A percentile compares a stretch with the other conserved stretches of the same genome.
Conservation (phyloP, 2,888 invertebrate genomes). For the Polyommatus icarus region DNA sequence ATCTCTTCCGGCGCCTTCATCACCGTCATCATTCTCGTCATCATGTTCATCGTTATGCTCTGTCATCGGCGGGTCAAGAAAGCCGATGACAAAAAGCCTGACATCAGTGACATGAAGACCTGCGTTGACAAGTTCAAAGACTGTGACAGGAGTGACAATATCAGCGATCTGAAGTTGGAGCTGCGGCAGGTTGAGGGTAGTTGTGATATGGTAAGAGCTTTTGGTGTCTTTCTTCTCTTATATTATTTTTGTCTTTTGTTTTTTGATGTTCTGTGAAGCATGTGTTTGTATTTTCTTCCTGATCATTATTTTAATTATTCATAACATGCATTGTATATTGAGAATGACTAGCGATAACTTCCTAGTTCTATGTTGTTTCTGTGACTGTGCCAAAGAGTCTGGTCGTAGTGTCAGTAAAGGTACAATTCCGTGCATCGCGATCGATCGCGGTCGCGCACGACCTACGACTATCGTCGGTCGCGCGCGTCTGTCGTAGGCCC, state of each 20-base stretch:
- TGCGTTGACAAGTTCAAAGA: slow-evolving; percentile 80
- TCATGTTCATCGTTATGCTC: slow-evolving; percentile 87
- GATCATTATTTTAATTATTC: no score
- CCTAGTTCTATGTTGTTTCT: no score
- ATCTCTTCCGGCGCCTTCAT: slow-evolving; percentile 87
- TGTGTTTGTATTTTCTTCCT: no score
- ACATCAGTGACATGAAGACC: slow-evolving; percentile 66
- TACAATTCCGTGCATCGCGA: no score
- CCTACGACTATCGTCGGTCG: no score
- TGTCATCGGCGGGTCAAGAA: slow-evolving; percentile 84
- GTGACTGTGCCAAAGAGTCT: no score
- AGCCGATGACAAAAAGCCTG: slow-evolving; percentile 79
- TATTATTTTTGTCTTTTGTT: background rate
- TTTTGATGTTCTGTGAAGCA: no score
- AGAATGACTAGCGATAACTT: no score
- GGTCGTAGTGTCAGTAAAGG: no score
- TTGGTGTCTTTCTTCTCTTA: background rate
- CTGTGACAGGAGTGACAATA: slow-evolving; percentile 93
- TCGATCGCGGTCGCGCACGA: no score
- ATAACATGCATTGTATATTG: no score
- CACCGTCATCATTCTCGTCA: slow-evolving; percentile 88
- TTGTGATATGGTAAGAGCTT: slow-evolving; percentile 84
- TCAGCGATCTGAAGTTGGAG: slow-evolving; percentile 94
- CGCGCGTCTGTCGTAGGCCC: no score
- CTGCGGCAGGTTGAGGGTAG: slow-evolving; percentile 90